phyloP scores from a whole-genome alignment of 1,140 invertebrate species.

The Homalodisca vitripennis region DNA sequence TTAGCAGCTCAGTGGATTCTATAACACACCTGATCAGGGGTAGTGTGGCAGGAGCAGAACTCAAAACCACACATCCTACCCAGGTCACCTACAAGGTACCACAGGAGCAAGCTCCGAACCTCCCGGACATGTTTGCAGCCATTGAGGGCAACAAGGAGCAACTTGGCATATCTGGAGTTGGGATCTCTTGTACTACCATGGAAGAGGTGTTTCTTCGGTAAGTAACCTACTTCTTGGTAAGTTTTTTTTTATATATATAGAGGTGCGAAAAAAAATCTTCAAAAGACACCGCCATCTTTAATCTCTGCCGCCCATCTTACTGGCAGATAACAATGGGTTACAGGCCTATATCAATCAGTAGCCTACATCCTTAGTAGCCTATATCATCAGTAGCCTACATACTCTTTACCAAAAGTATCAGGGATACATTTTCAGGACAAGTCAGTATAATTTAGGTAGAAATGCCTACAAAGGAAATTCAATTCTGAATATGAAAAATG shows the following conservation, averaged over 20 bases:
- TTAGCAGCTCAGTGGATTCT: slow-evolving; percentile 40
- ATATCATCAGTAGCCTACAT: no score
- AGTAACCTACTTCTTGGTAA: slow-evolving; percentile 32
- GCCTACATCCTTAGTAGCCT: not conserved
- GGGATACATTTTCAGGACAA: no score
- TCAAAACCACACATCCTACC: slow-evolving; percentile 14
- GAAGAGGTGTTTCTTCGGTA: slow-evolving; percentile 68
- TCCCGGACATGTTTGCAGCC: slow-evolving; percentile 53
- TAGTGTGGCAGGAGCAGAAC: not conserved
- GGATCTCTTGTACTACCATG: slow-evolving; percentile 62
- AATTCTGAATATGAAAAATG: no score
- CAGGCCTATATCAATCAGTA: slow-evolving; percentile 9
- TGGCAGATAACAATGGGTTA: no score
- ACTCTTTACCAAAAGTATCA: no score
- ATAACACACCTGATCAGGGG: slow-evolving; percentile 24
- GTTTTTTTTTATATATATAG: not conserved
- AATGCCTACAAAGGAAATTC: no score
- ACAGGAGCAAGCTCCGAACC: slow-evolving; percentile 41
- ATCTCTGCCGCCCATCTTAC: slow-evolving; percentile 37
- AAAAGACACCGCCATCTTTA: no score
- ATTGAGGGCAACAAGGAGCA: slow-evolving; percentile 50
- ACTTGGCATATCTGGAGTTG: slow-evolving; percentile 56
- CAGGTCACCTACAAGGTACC: slow-evolving; percentile 28
- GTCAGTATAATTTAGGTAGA: no score
- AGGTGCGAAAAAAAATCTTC: no score